Evolutionary conservation across 2,113 vertebrate species (phyloP), one percentile per base, ranked within the genome.

Genomic region (Amazona vittata): DNA sequence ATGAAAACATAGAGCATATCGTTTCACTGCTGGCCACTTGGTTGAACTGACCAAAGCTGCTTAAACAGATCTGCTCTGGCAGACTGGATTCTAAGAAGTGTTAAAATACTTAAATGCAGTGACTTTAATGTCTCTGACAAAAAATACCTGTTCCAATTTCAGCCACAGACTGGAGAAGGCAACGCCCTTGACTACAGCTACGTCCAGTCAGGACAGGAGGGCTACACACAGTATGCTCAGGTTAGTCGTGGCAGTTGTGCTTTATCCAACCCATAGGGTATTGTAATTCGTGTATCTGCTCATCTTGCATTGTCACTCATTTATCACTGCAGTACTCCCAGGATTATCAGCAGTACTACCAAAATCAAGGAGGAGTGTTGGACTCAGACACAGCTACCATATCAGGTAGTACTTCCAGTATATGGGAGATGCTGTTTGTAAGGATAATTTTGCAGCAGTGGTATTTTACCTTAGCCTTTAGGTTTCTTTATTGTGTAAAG

Each of bases 341-440:
- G 98, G 99, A 99, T 73, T 99, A 98, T 92, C 99, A 99, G 78
- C 99, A 99, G 90, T 97, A 98, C 33, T 99, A 98, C 94, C 99
- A 98, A 95, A 98, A 99, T 60, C 99, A 98, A 79, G 92, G 97
- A 94, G 98, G 98, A 89, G 98, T 96, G 74, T 84, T 98, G 84
- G 99, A 99, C 86, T 98, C 98, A 10, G 99, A 99, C 25, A 14
- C 97, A 71, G 95, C 98, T 75, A 95, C 98, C 90, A 89, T 98
- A 95, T 96, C 98, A 97, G 98, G 98, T 98, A 97, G 68, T 89
- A 69, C 41, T 88, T 86, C 28, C 0, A 11, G 6, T 33, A 5
- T 18, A 25, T 28, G 15, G 29, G 26, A 71, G 44, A 25, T 57
- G 19, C 9, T 87, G 41, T 44, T 70, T 9, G 21, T 50, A 49